A percentile compares a stretch with the other conserved stretches of the same genome.
Conservation (phyloP, 2,888 invertebrate genomes). For the Epirrhoe alternata region DNA sequence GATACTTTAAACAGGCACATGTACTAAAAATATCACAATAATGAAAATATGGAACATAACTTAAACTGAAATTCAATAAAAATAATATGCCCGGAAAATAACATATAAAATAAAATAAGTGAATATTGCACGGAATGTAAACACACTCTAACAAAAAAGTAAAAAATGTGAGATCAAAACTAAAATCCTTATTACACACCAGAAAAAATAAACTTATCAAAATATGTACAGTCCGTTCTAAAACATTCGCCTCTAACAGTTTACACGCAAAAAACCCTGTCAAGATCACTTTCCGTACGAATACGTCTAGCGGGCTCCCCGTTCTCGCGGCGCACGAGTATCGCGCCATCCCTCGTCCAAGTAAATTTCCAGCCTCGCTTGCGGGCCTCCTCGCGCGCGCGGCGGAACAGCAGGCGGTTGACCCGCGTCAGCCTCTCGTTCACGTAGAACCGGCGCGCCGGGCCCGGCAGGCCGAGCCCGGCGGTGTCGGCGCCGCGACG, state of each 20-base stretch:
- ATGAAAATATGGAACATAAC: no score
- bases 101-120: background rate
- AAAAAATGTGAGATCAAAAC: no score
- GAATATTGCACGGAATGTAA: no score
- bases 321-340: background rate
- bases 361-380: constrained; percentile 1
- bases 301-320: constrained; percentile 7
- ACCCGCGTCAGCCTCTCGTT: constrained; percentile 19
- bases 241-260: background rate
- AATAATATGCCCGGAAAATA: no score
- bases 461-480: constrained; percentile 15
- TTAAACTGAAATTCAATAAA: no score
- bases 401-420: constrained; percentile 7
- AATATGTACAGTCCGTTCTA: no score
- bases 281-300: background rate
- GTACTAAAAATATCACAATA: no score
- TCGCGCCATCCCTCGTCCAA: constrained; percentile 4
- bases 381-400: constrained; percentile 1
- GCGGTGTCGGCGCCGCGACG: constrained; percentile 11
- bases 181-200: no score
- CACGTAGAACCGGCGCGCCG: constrained; percentile 22
- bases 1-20: no score
- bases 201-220: no score
- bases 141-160: no score
- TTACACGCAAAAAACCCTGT: constrained; percentile 7